phyloP scores from a whole-genome alignment of 1,140 invertebrate species.

The Asbolus verrucosus region DNA sequence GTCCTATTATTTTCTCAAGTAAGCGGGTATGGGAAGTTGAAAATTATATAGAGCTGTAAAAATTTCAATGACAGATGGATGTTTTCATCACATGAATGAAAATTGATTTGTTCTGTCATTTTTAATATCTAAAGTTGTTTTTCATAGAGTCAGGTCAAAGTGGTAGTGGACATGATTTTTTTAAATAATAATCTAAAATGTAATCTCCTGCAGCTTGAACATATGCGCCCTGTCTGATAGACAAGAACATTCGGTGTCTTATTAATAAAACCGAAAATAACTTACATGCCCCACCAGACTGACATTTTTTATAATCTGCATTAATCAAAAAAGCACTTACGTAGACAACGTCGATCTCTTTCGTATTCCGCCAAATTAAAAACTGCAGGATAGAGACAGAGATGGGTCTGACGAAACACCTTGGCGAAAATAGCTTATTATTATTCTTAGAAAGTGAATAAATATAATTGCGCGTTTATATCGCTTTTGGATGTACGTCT shows the following conservation, averaged over 20 bases:
- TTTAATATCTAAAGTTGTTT: constrained; percentile 18
- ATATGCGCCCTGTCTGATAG: constrained; percentile 53
- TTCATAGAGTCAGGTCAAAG: background rate
- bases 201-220: constrained; percentile 49
- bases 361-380: constrained; percentile 27
- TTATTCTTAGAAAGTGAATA: constrained; percentile 61
- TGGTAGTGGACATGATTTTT: constrained; percentile 18
- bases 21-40: too few species aligned
- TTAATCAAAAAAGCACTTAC: constrained; percentile 59
- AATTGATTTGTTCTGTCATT: constrained; percentile 5
- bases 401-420: constrained; percentile 5
- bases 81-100: too few species aligned
- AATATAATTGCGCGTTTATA: constrained; percentile 59
- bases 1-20: too few species aligned
- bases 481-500: constrained; percentile 27
- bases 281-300: constrained; percentile 52
- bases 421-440: constrained; percentile 57
- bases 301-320: constrained; percentile 59
- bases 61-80: too few species aligned
- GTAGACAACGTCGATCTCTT: constrained; percentile 44
- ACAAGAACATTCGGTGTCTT: constrained; percentile 61
- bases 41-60: too few species aligned
- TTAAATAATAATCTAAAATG: constrained; percentile 29
- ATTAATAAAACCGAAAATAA: constrained; percentile 62
- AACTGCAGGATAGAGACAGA: constrained; percentile 28